A percentile compares a stretch with the other conserved stretches of the same genome.
These are phyloP conservation scores for Toxostoma redivivum DNA, from an alignment of 2,113 vertebrate genomes.

Conservation along the genomic window DNA sequence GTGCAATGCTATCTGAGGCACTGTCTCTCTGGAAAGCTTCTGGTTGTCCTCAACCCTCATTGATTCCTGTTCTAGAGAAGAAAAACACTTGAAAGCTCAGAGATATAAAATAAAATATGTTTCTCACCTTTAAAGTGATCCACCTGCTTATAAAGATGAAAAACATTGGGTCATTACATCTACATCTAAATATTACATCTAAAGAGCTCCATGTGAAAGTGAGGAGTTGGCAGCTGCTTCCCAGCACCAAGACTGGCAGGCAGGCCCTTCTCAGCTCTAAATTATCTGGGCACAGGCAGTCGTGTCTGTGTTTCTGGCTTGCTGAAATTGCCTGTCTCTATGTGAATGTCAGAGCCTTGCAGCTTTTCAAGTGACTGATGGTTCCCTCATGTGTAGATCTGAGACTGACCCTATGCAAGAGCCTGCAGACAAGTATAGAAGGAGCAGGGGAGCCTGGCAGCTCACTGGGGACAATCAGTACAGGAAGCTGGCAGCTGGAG, in stretches of 20 bases:
- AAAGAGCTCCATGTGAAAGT: not conserved
- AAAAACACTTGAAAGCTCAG: not conserved
- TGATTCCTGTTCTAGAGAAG: not conserved
- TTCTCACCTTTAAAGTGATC: not conserved
- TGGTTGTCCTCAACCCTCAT: not conserved
- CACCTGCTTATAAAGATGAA: not conserved
- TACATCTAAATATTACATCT: not conserved
- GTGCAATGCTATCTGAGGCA: not conserved
- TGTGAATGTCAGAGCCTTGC: not conserved
- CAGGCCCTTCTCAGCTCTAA: not conserved
- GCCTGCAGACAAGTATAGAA: not conserved
- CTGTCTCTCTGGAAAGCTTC: not conserved
- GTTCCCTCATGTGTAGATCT: not conserved
- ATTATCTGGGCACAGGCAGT: accelerated
- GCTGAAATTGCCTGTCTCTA: not conserved
- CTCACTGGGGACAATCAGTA: accelerated
- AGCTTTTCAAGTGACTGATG: not conserved
- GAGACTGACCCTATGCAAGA: not conserved
- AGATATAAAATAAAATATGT: not conserved
- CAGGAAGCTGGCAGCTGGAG: not conserved
- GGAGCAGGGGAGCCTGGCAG: not conserved
- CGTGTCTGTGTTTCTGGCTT: accelerated
- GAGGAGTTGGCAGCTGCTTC: not conserved
- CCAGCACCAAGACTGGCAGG: not conserved
- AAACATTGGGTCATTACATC: not conserved